phyloP scores from a whole-genome alignment of 2,888 invertebrate species.

The Steinernema carpocapsae region DNA sequence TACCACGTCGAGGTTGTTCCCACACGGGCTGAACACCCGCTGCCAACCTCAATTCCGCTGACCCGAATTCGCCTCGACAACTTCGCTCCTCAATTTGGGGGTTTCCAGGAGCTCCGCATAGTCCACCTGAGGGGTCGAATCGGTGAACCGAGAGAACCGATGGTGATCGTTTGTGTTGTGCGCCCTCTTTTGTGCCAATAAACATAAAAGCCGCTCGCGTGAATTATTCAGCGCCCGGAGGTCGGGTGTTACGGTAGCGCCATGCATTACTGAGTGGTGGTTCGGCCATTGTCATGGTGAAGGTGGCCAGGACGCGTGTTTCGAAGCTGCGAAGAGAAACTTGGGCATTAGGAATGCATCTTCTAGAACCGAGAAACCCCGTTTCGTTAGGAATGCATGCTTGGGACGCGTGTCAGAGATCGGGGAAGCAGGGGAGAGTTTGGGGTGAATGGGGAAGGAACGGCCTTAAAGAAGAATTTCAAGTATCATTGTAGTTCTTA shows the following conservation, averaged over 20 bases:
- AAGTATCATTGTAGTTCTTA: too few relatives aligned
- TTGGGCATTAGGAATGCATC: slow-evolving; percentile 12
- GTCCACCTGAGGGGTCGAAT: neutral
- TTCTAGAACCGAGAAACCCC: neutral
- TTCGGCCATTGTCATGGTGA: slow-evolving; percentile 3
- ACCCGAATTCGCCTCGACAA: slow-evolving; percentile 26
- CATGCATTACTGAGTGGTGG: slow-evolving; percentile 28
- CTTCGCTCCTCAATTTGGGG: slow-evolving; percentile 7
- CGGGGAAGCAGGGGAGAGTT: neutral
- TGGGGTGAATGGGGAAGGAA: neutral
- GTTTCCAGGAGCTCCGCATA: neutral
- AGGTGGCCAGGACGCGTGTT: neutral
- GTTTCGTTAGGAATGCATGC: neutral
- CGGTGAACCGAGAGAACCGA: neutral
- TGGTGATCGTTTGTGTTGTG: neutral
- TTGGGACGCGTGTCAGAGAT: neutral
- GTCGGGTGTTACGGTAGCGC: slow-evolving; percentile 10
- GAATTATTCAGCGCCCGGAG: slow-evolving; percentile 20
- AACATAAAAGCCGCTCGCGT: slow-evolving; percentile 25
- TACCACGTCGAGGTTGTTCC: slow-evolving; percentile 20
- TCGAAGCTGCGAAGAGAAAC: slow-evolving; percentile 2
- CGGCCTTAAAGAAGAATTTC: too few relatives aligned
- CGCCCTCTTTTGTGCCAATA: slow-evolving; percentile 14
- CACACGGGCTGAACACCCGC: neutral
- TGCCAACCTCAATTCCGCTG: slow-evolving; percentile 31